Evolutionary conservation across 2,888 invertebrate genomes (phyloP).

Genomic region (Lordiphosa fenestrarum): DNA sequence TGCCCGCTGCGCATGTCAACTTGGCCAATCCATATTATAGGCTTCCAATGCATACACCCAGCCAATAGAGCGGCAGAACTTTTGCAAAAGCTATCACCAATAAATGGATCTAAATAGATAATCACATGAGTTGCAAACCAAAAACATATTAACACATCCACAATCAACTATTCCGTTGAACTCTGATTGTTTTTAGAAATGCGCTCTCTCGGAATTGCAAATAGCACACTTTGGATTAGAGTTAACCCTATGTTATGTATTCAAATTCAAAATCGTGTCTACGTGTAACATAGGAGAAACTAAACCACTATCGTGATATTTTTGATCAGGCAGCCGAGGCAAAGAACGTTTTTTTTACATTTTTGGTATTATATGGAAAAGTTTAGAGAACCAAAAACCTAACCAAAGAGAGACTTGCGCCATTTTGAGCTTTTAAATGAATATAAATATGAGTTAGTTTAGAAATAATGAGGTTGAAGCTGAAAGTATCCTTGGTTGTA

Average conservation of each 20-base stretch:
- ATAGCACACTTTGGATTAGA: constrained; percentile 14
- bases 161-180: constrained; percentile 30
- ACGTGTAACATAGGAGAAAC: constrained; percentile 44
- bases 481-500: constrained; percentile 34
- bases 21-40: constrained; percentile 80
- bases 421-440: constrained; percentile 58
- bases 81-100: constrained; percentile 42
- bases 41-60: constrained; percentile 71
- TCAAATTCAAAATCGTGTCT: constrained; percentile 23
- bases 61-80: constrained; percentile 37
- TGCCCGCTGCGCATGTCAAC: constrained; percentile 82
- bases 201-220: constrained; percentile 63
- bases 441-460: constrained; percentile 57
- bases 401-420: constrained; percentile 64
- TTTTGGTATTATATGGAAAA: constrained; percentile 29
- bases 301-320: constrained; percentile 54
- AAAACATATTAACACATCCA: constrained; percentile 28
- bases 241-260: constrained; percentile 21
- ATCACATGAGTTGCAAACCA: constrained; percentile 1
- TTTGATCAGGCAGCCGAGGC: constrained; percentile 31
- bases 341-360: constrained; percentile 39
- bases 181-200: constrained; percentile 38
- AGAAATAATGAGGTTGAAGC: constrained; percentile 57
- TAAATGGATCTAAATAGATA: constrained; percentile 23
- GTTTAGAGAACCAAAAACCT: constrained; percentile 25